Evolutionary conservation across 2,797 vertebrate species (phyloP).

Genomic region (Phataginus tetradactyla): DNA sequence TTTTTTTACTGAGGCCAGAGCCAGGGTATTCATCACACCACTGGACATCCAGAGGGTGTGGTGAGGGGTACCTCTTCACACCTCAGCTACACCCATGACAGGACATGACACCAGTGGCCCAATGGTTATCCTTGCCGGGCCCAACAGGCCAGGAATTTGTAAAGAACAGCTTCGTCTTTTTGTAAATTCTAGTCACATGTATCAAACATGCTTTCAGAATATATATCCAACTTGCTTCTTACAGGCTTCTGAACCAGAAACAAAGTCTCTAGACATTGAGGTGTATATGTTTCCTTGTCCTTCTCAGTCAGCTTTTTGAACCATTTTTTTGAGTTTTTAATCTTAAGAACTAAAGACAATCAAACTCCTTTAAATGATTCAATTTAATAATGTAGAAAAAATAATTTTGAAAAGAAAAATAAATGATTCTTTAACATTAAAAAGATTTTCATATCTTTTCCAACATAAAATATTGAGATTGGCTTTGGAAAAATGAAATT

Average conservation of each 20-base stretch:
- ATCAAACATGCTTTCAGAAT: background rate
- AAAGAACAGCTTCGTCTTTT: background rate
- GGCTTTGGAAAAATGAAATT: constrained; percentile 64
- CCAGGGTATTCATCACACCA: constrained; percentile 32
- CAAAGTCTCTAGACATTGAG: background rate
- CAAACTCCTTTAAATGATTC: background rate
- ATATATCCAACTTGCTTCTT: background rate
- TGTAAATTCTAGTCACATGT: background rate
- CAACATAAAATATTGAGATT: constrained; percentile 57
- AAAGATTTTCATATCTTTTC: background rate
- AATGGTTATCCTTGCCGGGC: background rate
- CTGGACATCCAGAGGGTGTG: background rate
- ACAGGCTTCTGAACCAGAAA: background rate
- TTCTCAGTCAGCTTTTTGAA: background rate
- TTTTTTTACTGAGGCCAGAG: background rate
- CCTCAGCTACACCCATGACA: background rate
- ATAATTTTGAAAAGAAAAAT: background rate
- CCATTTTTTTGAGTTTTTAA: constrained; percentile 32
- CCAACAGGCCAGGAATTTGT: constrained; percentile 11
- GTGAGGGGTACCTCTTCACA: background rate
- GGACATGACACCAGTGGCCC: too few relatives aligned
- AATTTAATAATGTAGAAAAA: background rate
- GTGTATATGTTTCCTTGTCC: constrained; percentile 1
- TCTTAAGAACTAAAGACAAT: background rate
- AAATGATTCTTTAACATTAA: background rate